phyloP scores from a whole-genome alignment of 2,113 vertebrate species.

The Poeciliopsis turrubarensis region DNA sequence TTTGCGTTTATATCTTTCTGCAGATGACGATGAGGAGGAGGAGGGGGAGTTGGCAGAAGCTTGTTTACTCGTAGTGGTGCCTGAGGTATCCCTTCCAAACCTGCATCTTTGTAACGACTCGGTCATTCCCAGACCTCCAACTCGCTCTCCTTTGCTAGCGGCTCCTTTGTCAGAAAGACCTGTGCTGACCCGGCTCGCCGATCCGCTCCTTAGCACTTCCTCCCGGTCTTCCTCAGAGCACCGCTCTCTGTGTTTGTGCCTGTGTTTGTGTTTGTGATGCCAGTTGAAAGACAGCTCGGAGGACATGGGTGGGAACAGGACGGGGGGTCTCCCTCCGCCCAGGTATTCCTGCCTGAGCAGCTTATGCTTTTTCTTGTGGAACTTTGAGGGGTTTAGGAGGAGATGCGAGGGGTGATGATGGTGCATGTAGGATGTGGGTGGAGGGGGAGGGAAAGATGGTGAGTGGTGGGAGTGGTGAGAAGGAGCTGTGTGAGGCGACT shows the following conservation, averaged over 20 bases:
- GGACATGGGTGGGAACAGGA: slow-evolving; percentile 93
- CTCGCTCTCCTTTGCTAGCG: slow-evolving; percentile 70
- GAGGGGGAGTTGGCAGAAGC: slow-evolving; percentile 79
- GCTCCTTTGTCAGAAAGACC: slow-evolving; percentile 68
- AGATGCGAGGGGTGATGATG: slow-evolving; percentile 89
- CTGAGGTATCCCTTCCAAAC: slow-evolving; percentile 86
- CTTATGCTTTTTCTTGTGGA: slow-evolving; percentile 99
- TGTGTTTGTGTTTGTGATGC: slow-evolving; percentile 98
- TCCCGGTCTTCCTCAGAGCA: slow-evolving; percentile 73
- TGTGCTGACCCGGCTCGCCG: slow-evolving; percentile 54
- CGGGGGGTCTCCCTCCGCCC: slow-evolving; percentile 86
- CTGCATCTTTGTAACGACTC: slow-evolving; percentile 93
- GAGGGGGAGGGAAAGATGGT: slow-evolving; percentile 87
- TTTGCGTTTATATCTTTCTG: slow-evolving; percentile 85
- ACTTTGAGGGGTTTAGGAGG: slow-evolving; percentile 95
- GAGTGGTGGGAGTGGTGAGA: slow-evolving; percentile 88
- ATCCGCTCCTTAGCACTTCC: slow-evolving; percentile 52
- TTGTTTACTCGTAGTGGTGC: slow-evolving; percentile 66
- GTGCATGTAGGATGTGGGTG: slow-evolving; percentile 81
- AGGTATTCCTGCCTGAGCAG: slow-evolving; percentile 94
- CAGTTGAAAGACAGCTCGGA: slow-evolving; percentile 97
- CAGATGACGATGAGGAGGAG: slow-evolving; percentile 82
- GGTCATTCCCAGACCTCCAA: slow-evolving; percentile 75
- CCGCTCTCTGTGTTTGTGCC: slow-evolving; percentile 93
- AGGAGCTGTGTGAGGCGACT: slow-evolving; percentile 79